Conservation (phyloP, 2,113 vertebrate species). For the Pomatostomus ruficeps region DNA sequence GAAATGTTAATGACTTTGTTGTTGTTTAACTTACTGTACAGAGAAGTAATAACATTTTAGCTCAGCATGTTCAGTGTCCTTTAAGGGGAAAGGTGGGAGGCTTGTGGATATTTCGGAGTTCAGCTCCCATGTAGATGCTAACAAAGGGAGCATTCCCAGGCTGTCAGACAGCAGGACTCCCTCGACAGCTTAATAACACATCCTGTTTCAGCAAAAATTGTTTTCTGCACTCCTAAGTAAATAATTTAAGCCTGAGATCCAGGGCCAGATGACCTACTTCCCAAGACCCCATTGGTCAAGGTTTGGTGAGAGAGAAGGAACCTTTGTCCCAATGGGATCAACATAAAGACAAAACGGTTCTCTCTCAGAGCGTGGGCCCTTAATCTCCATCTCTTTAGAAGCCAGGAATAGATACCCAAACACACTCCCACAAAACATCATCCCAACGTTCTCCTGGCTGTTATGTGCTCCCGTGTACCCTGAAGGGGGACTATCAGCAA, state of each 20-base stretch:
- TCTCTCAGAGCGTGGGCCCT: neutral
- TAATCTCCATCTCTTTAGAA: neutral
- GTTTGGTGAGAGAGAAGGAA: neutral
- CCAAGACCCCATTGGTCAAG: neutral
- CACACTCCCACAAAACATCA: neutral
- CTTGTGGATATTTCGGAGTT: conserved; percentile 33
- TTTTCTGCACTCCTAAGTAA: neutral
- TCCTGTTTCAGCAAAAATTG: conserved; percentile 8
- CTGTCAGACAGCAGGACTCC: conserved; percentile 4
- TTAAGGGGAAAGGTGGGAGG: conserved; percentile 42
- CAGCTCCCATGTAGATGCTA: neutral
- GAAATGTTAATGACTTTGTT: conserved; percentile 16
- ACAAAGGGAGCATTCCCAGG: conserved; percentile 31
- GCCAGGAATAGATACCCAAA: neutral
- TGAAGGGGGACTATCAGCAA: neutral
- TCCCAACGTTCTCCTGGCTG: neutral
- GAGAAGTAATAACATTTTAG: conserved; percentile 9
- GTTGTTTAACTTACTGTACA: neutral
- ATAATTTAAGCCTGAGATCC: neutral
- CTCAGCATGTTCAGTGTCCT: conserved; percentile 12
- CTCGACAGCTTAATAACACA: neutral
- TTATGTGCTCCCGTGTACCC: neutral
- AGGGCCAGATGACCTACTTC: neutral
- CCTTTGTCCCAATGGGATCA: neutral
- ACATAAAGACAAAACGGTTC: neutral